A percentile compares a stretch with the other conserved stretches of the same genome.
Evolutionary conservation across 2,797 vertebrate genomes (phyloP).

Genomic region (Hoplostethus mediterraneus): DNA sequence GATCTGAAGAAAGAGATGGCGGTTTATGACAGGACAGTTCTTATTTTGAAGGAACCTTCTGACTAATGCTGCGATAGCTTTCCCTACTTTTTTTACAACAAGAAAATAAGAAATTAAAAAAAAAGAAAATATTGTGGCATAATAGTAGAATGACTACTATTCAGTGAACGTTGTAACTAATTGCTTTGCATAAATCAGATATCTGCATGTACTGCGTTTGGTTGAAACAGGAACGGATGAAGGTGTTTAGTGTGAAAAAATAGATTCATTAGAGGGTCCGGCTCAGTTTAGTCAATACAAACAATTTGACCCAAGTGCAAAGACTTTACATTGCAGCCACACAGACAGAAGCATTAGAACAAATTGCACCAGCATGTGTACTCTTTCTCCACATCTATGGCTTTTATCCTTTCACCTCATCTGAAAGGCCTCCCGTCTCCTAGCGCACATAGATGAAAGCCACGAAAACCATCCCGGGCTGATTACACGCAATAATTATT

Average conservation of each 20-base stretch:
- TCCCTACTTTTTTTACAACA: no score
- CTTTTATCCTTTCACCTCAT: neutral
- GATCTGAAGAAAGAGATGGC: neutral
- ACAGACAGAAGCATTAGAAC: neutral
- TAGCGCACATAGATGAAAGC: neutral
- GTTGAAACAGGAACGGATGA: neutral
- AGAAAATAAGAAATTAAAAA: no score
- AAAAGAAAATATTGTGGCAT: no score
- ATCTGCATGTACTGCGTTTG: neutral
- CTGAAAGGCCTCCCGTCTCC: neutral
- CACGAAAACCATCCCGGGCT: neutral
- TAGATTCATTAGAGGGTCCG: neutral
- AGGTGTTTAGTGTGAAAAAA: no score
- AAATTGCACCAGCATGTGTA: neutral
- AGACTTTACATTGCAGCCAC: no score
- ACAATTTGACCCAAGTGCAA: neutral
- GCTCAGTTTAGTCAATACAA: neutral
- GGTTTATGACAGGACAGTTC: neutral
- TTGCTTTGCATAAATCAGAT: neutral
- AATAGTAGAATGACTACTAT: neutral
- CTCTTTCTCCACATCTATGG: no score
- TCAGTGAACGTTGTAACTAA: neutral
- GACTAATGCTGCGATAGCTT: no score
- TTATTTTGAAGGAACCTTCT: neutral
- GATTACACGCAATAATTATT: neutral